Conservation (phyloP, 2,113 vertebrate species). For the Pelvicachromis taeniatus region DNA sequence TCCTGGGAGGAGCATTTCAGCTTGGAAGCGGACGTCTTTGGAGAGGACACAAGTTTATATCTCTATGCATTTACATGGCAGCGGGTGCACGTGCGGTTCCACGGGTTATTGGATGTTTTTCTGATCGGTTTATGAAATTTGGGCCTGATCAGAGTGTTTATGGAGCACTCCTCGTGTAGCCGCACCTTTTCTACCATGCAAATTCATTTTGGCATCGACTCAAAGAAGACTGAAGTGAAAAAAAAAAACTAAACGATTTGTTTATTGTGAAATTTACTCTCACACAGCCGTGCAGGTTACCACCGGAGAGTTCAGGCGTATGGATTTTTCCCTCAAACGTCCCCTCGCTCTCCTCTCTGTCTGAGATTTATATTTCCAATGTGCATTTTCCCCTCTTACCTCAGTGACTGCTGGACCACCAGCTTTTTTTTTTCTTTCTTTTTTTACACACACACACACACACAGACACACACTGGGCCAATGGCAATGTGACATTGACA, state of each 20-base stretch:
- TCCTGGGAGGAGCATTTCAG: not conserved
- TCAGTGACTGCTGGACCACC: constrained; percentile 9
- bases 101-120: not conserved
- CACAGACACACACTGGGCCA: constrained; percentile 18
- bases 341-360: not conserved
- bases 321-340: not conserved
- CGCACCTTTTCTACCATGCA: not conserved
- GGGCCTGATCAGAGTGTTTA: not conserved
- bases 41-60: not conserved
- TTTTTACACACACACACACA: not conserved
- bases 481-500: constrained; percentile 54
- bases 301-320: not conserved
- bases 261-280: not conserved
- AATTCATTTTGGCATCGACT: rapidly evolving
- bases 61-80: not conserved
- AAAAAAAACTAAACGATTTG: rapidly evolving
- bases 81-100: rapidly evolving
- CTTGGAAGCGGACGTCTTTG: not conserved
- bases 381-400: not conserved
- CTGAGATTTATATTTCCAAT: constrained; percentile 28
- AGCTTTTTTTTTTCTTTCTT: not conserved
- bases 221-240: rapidly evolving
- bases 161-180: not conserved
- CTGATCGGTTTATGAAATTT: not conserved
- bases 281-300: not conserved